Evolutionary conservation across 2,113 vertebrate genomes (phyloP).

Genomic region (Xiphorhynchus elegans): DNA sequence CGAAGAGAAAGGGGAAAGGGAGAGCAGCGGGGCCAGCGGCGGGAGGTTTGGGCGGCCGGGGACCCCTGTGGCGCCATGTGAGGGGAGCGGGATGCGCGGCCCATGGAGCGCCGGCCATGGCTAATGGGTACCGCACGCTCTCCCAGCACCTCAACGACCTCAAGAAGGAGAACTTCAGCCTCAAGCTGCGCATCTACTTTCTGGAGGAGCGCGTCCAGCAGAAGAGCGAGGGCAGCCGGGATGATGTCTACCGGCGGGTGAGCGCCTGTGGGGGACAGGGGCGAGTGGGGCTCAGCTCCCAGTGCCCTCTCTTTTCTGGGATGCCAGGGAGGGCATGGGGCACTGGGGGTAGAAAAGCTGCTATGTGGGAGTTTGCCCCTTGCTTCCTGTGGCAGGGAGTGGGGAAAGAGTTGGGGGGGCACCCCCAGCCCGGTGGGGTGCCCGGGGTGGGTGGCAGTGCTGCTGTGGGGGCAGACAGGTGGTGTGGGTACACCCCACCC

Average conservation of each 20-base stretch:
- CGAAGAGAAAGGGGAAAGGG: slow-evolving; percentile 58
- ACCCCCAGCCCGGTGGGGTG: not conserved
- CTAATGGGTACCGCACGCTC: slow-evolving; percentile 94
- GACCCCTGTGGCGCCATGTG: slow-evolving; percentile 60
- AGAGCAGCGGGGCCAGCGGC: slow-evolving; percentile 1
- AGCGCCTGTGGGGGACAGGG: slow-evolving; percentile 20
- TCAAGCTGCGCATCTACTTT: slow-evolving; percentile 97
- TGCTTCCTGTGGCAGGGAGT: not conserved
- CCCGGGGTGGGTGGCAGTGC: not conserved
- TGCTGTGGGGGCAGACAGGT: not conserved
- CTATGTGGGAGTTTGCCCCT: not conserved
- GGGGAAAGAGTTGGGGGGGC: fast-evolving
- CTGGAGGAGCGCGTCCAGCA: slow-evolving; percentile 95
- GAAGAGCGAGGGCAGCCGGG: slow-evolving; percentile 86
- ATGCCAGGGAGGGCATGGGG: fast-evolving
- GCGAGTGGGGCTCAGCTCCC: not conserved
- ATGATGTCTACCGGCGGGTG: slow-evolving; percentile 88
- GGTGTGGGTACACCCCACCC: not conserved
- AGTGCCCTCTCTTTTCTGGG: not conserved
- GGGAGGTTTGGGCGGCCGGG: not conserved
- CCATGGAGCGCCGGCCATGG: slow-evolving; percentile 79
- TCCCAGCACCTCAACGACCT: slow-evolving; percentile 98
- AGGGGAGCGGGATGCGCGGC: slow-evolving; percentile 73
- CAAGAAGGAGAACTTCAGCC: slow-evolving; percentile 99
- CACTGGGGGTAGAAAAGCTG: not conserved